A percentile compares a stretch with the other conserved stretches of the same genome.
These are phyloP conservation scores for Podarcis cretensis DNA, from an alignment of 2,113 vertebrate species.

Conservation along the genomic window DNA sequence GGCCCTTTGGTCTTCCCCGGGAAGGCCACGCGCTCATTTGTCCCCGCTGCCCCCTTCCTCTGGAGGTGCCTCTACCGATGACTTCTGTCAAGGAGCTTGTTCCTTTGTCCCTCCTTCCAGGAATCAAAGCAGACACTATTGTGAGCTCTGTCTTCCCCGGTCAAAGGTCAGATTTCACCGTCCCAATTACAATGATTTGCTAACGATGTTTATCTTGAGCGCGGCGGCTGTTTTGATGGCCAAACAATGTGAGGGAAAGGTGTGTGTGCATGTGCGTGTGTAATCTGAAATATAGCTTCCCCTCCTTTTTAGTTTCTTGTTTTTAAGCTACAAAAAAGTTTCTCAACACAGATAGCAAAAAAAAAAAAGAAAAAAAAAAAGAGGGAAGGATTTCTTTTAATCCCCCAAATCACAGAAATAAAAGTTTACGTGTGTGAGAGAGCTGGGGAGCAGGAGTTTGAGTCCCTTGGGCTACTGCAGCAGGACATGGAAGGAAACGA, in stretches of 20 bases:
- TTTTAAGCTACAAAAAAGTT: not conserved
- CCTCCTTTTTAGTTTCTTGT: not conserved
- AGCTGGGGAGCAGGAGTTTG: not conserved
- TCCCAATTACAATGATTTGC: slow-evolving; percentile 72
- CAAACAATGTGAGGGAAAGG: slow-evolving; percentile 33
- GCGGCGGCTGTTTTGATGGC: slow-evolving; percentile 52
- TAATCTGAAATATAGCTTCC: not conserved
- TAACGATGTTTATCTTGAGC: slow-evolving; percentile 69
- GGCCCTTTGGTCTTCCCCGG: slow-evolving; percentile 24
- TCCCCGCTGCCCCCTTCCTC: slow-evolving; percentile 31
- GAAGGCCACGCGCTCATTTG: slow-evolving; percentile 59
- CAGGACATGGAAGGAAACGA: not conserved
- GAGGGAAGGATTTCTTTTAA: not conserved
- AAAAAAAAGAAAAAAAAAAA: not conserved
- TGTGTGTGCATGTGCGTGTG: not conserved
- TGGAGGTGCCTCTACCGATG: slow-evolving; percentile 49
- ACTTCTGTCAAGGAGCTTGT: slow-evolving; percentile 71
- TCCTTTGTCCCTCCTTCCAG: slow-evolving; percentile 73
- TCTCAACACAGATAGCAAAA: not conserved
- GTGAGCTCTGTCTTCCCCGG: slow-evolving; percentile 69
- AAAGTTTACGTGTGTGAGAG: not conserved
- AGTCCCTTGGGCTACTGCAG: not conserved
- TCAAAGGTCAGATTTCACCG: slow-evolving; percentile 76
- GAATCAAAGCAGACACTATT: slow-evolving; percentile 75
- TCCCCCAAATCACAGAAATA: not conserved